phyloP scores from a whole-genome alignment of 2,113 vertebrate species.

The Saguinus midas region DNA sequence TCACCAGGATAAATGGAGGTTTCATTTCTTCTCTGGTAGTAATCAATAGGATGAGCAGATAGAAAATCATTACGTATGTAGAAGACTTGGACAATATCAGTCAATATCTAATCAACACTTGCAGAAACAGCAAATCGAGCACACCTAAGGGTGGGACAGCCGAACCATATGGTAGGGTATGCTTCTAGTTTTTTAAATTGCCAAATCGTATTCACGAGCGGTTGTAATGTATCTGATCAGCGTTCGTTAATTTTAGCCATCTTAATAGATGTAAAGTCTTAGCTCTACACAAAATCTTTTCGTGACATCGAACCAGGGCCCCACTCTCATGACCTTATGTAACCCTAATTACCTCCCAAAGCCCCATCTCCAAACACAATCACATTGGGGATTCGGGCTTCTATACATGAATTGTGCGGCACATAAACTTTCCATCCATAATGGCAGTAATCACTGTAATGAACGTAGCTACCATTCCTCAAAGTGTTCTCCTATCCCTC shows the following conservation, averaged over 20 bases:
- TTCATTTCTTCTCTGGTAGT: accelerated
- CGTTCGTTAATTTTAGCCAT: too few relatives aligned
- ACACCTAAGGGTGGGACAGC: accelerated
- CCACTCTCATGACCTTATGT: too few relatives aligned
- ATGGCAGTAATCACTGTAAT: neutral
- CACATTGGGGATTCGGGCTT: accelerated
- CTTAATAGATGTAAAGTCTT: accelerated
- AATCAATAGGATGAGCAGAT: neutral
- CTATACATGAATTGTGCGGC: accelerated
- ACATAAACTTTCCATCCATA: neutral
- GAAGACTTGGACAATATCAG: accelerated
- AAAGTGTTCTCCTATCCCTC: neutral
- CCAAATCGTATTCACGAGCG: neutral
- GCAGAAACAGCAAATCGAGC: accelerated
- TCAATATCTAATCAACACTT: accelerated
- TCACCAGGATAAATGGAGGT: accelerated
- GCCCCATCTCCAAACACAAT: neutral
- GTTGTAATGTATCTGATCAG: accelerated
- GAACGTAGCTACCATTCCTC: neutral
- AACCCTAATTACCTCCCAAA: neutral
- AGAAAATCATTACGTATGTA: accelerated
- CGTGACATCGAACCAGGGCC: too few relatives aligned
- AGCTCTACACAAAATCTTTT: neutral
- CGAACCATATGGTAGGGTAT: accelerated
- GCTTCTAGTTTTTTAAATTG: accelerated